A percentile compares a stretch with the other conserved stretches of the same genome.
Evolutionary conservation across 2,113 vertebrate species (phyloP).

Genomic region (Silurus meridionalis): DNA sequence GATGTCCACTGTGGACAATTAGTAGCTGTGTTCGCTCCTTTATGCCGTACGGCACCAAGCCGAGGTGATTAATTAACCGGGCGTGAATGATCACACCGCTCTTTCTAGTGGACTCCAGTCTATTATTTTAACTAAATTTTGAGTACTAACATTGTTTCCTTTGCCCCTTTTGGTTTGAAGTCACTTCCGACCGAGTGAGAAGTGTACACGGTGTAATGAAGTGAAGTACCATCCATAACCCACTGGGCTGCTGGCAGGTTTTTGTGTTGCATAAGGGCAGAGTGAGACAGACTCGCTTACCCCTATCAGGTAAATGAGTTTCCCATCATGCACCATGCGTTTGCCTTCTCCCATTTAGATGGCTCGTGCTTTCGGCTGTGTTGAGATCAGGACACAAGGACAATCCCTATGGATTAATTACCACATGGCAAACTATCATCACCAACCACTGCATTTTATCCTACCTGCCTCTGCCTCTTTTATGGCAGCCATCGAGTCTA

Average conservation of each 20-base stretch:
- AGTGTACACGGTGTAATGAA: conserved; percentile 16
- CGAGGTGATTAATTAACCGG: conserved; percentile 57
- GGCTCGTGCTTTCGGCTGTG: conserved; percentile 17
- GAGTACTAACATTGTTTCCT: conserved; percentile 50
- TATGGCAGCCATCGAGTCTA: neutral
- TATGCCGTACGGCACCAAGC: conserved; percentile 34
- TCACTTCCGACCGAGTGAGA: conserved; percentile 45
- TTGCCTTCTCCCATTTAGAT: conserved; percentile 30
- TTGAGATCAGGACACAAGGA: conserved; percentile 17
- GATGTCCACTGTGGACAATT: conserved; percentile 48
- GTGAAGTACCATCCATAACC: conserved; percentile 45
- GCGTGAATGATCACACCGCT: conserved; percentile 40
- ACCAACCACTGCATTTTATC: neutral
- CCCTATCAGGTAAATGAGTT: conserved; percentile 46
- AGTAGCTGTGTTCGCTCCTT: conserved; percentile 39
- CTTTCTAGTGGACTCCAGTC: conserved; percentile 33
- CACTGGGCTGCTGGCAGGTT: conserved; percentile 47
- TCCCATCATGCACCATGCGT: neutral
- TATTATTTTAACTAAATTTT: conserved; percentile 30
- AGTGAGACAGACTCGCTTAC: conserved; percentile 31
- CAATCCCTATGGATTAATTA: conserved; percentile 45
- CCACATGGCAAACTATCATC: conserved; percentile 11
- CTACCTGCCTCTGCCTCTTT: neutral
- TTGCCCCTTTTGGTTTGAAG: conserved; percentile 36
- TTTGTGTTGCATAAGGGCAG: conserved; percentile 30